Evolutionary conservation across 2,888 invertebrate genomes (phyloP), one percentile per base, ranked within the genome.

Genomic region (Leistus spinibarbis): DNA sequence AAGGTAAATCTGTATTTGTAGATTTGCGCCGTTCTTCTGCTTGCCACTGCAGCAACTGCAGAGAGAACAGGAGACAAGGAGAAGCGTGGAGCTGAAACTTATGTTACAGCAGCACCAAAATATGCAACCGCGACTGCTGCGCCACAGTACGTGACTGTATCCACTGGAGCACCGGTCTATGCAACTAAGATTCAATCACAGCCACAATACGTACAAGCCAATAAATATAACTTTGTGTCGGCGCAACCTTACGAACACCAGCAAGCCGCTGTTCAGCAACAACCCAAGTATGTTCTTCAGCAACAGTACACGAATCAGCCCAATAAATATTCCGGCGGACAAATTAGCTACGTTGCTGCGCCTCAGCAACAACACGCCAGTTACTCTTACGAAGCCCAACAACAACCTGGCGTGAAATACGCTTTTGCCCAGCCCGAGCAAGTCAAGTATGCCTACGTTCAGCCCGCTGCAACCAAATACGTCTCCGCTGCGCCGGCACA

Each of bases 321-420:
- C 3, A 40, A 62, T 27, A 60, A 60, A 20, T 60, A 19, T 20
- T 17, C 60, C 22, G n/a, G 20, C 13, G 60, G 20, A 22, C 60
- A 40, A 40, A 40, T 40, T 40, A n/a, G n/a, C n/a, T n/a, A 13
- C 40, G 3, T 60, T 19, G 2, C 20, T 24, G n/a, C 27, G 40
- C 16, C 65, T 65, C 72, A 65, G 53, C 72, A 72, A n/a, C 72
- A 72, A 22, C 72, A 72, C 4, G 63, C 64, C 16, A 72, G 65
- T 57, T 72, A 72, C 56, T 27, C 65, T 10, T 72, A 65, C 24
- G 72, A 72, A 56, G 72, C 72, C 56, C 27, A 24, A 17, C 72
- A 72, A 56, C 71, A 71, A 24, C 23, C 23, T 13, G 27, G 64
- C 10, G 22, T 23, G 27, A 64, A 64, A 64, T 64, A 64, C 9